Base-by-base conservation (phyloP, 2,888 invertebrate species). In the Morpho deidamia region DNA sequence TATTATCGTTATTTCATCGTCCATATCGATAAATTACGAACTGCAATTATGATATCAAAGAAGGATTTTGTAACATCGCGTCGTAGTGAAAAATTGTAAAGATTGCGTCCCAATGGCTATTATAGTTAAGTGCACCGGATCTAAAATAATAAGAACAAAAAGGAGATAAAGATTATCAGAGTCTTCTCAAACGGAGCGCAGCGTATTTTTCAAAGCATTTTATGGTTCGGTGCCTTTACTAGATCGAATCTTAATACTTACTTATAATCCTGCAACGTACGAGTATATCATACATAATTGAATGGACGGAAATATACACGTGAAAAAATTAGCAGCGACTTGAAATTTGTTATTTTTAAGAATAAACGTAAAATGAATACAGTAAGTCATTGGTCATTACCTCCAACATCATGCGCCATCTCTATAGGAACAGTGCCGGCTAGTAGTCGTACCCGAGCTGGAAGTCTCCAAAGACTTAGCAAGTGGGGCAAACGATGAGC, bases 331-430 rank as follows among this genome's bases (percentile, higher is more conserved):
- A 23, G 5, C 2, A 23, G 23, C 23, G 23, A 5, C 23, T 23
- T 23, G 23, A 23, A 23, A 23, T 23, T 3, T 23, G 23, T 23
- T 23, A 23, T 23, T 23, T 23, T 23, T 23, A 23, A 23, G 23
- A 5, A 23, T 23, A 23, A 23, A 23, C 3, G 0, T 23, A 23
- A 40, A 11, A 3, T 8, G 11, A 11, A 40, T 7, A 14, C 23
- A 8, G 8, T 3, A 11, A 14, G 7, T 5, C 5, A n/a, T n/a
- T 8, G 1, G 10, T 9, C 23, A 40, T 71, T 67, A 92, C 93
- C 93, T 81, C 92, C 91, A 74, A 92, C 92, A 72, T 92, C 91
- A 77, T 91, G 91, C 69, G 91, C 91, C 81, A 91, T 85, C 64
- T 91, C 91, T 41, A 88, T 87, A 1, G 92, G 92, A 66, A 92